Conservation (phyloP, 1,140 invertebrate species). For the Drosophila bifasciata region DNA sequence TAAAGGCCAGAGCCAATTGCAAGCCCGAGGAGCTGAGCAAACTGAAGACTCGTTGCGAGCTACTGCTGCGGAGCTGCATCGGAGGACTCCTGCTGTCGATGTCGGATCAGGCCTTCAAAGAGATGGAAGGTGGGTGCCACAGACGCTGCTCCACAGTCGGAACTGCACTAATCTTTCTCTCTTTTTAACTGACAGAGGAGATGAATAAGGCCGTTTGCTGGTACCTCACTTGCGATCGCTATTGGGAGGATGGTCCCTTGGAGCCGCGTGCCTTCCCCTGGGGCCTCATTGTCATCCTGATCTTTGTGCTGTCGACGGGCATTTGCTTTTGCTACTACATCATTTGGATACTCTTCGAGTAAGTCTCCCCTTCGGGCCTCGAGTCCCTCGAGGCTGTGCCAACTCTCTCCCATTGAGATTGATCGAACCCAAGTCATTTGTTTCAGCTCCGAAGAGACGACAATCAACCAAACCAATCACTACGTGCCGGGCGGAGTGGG, state of each 20-base stretch:
- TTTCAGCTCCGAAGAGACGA: conserved; percentile 84
- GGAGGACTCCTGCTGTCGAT: conserved; percentile 91
- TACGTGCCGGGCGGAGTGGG: conserved; percentile 51
- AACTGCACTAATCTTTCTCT: too few relatives aligned
- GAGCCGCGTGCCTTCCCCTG: conserved; percentile 91
- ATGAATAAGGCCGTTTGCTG: conserved; percentile 94
- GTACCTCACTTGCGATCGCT: conserved; percentile 95
- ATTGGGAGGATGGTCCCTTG: conserved; percentile 93
- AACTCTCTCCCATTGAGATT: conserved; percentile 65
- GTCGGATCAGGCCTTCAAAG: conserved; percentile 92
- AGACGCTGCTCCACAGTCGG: too few relatives aligned
- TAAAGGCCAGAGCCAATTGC: conserved; percentile 91
- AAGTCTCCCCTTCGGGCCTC: conserved; percentile 84
- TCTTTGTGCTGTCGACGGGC: conserved; percentile 91
- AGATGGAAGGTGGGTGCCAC: conserved; percentile 89
- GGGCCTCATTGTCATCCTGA: conserved; percentile 90
- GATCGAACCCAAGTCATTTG: conserved; percentile 81
- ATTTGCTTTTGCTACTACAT: conserved; percentile 95
- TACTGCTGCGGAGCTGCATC: conserved; percentile 88
- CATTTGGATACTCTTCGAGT: conserved; percentile 95
- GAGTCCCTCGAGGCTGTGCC: conserved; percentile 7
- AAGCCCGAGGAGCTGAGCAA: conserved; percentile 92
- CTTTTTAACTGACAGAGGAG: too few relatives aligned
- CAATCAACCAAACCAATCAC: conserved; percentile 80
- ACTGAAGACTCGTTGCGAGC: conserved; percentile 89